phyloP scores from a whole-genome alignment of 2,113 vertebrate species.

The Tetraodon nigroviridis region DNA sequence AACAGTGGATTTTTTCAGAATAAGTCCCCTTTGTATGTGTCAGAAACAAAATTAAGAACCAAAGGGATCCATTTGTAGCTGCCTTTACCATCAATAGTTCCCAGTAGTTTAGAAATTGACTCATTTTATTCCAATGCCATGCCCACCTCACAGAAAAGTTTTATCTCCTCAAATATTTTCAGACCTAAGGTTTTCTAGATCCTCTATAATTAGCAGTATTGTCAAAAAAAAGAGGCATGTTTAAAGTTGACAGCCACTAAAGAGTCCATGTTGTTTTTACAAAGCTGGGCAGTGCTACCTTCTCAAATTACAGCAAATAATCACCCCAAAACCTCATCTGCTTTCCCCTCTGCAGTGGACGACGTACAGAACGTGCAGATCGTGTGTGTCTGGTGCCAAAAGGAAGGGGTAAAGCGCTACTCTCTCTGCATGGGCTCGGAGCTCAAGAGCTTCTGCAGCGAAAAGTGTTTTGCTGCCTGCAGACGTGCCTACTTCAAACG shows the following conservation, averaged over 20 bases:
- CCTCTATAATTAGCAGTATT: neutral
- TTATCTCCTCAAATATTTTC: neutral
- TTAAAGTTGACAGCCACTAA: neutral
- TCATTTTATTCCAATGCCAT: neutral
- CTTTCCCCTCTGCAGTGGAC: conserved; percentile 76
- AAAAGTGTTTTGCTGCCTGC: conserved; percentile 98
- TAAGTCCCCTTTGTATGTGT: too few species aligned
- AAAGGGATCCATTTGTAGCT: too few species aligned
- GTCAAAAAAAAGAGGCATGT: neutral
- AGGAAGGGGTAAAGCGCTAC: conserved; percentile 96
- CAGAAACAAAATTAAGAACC: too few species aligned
- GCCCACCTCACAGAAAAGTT: neutral
- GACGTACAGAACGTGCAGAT: conserved; percentile 97
- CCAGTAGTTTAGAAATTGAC: neutral
- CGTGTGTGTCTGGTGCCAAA: conserved; percentile 99
- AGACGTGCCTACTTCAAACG: conserved; percentile 98
- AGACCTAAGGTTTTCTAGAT: neutral
- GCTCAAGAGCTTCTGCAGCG: conserved; percentile 99
- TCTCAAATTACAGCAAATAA: neutral
- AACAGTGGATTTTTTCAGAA: too few species aligned
- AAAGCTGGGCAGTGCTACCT: neutral
- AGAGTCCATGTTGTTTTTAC: neutral
- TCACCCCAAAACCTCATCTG: conserved; percentile 1
- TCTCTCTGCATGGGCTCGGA: conserved; percentile 98
- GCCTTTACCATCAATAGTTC: neutral